Evolutionary conservation across 2,797 vertebrate species (phyloP), one percentile per base, ranked within the genome.

Genomic region (Anguilla marmorata): DNA sequence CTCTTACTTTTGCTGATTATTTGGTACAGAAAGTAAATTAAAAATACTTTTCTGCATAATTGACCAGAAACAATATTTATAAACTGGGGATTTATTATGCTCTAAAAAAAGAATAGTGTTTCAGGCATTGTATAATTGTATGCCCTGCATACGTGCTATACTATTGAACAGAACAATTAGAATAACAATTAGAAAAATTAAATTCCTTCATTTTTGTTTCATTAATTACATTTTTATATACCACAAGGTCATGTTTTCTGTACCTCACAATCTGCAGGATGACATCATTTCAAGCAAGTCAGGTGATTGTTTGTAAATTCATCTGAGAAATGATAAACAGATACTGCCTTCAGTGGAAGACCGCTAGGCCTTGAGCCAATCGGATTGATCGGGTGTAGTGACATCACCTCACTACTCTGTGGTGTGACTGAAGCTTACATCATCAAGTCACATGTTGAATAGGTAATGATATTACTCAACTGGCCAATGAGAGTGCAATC

Each of bases 381-480:
- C 85, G 30, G 89, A 72, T 80, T 37, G 84, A 89, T 93, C 86
- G 88, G 89, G 89, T 92, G 89, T 91, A 93, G 89, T 96, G 95
- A 95, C 93, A 93, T 96, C 95, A 95, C 89, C 92, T 12, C 88
- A 88, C 86, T 3, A 21, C 90, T 93, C 89, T 54, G 92, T 85
- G 89, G 94, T 86, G 92, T 96, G 95, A 96, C 93, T 93, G 93
- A 93, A 95, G 74, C 1, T 85, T 90, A 90, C 90, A 90, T 94
- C 94, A 95, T 90, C 93, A 89, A 90, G 80, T 83, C 50, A 41
- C 52, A 84, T 88, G 91, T 90, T 91, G 90, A 93, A 95, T 93
- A 90, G 88, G 89, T 93, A 93, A 94, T 83, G 56, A 91, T 89
- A 89, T 88, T 66, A 56, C 48, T 45, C 45, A 69, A 74, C 21